Conservation (phyloP, 2,888 invertebrate genomes). For the Leucophenga maculata region DNA sequence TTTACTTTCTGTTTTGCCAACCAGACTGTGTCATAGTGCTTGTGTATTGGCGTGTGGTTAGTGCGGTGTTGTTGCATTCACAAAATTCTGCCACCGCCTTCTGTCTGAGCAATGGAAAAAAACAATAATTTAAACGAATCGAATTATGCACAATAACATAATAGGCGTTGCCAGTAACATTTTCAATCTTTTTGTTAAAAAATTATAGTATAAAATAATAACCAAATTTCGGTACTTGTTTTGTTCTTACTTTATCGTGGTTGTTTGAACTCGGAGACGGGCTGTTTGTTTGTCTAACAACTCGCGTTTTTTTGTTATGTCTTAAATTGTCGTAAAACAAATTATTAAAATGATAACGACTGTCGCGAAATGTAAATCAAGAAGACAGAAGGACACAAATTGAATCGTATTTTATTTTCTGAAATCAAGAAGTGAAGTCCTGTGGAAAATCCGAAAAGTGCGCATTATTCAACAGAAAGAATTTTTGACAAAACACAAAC, state of each 20-base stretch:
- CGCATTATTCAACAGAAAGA: neutral
- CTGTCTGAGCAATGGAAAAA: neutral
- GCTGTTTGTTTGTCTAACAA: conserved; percentile 40
- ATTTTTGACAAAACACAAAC: neutral
- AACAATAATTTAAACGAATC: conserved; percentile 28
- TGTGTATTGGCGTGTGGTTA: too few relatives aligned
- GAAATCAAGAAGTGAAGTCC: neutral
- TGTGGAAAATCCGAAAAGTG: neutral
- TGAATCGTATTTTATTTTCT: neutral
- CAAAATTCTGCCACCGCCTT: neutral
- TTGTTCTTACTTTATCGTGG: conserved; percentile 35
- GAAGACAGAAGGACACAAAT: neutral
- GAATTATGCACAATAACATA: conserved; percentile 35
- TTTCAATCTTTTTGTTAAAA: conserved; percentile 44
- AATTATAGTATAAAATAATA: conserved; percentile 56
- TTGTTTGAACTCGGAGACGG: conserved; percentile 48
- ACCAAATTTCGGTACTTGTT: conserved; percentile 40
- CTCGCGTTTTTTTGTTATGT: conserved; percentile 38
- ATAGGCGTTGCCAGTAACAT: conserved; percentile 45
- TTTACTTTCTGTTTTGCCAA: too few relatives aligned
- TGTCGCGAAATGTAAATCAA: neutral
- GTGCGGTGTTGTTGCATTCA: neutral
- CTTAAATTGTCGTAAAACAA: conserved; percentile 7
- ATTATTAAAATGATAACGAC: conserved; percentile 18
- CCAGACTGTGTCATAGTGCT: too few relatives aligned